Percentiles rank a stretch among this genome's conserved stretches.
phyloP scores from a whole-genome alignment of 2,888 invertebrate genomes.

The Cremastinae sp. region DNA sequence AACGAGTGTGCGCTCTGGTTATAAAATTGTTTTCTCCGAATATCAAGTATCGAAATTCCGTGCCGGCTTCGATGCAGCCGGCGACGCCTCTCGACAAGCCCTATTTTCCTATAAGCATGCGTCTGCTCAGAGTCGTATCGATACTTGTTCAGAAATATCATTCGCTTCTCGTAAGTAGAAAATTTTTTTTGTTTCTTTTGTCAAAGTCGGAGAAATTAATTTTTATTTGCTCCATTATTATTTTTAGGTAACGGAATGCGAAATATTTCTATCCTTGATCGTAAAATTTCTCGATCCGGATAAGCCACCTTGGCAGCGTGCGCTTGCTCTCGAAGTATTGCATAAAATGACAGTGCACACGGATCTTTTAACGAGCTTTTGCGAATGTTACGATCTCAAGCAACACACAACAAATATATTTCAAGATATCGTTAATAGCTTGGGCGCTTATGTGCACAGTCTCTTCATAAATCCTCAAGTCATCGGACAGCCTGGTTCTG shows the following conservation, averaged over 20 bases:
- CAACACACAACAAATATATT: constrained; percentile 96
- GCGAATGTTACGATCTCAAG: constrained; percentile 97
- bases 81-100: constrained; percentile 91
- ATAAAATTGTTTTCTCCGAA: constrained; percentile 99
- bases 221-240: constrained; percentile 57
- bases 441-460: constrained; percentile 96
- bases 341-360: constrained; percentile 96
- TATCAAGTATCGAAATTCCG: constrained; percentile 91
- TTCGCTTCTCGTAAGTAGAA: constrained; percentile 87
- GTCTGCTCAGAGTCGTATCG: constrained; percentile 94
- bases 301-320: constrained; percentile 97
- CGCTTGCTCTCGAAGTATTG: constrained; percentile 96
- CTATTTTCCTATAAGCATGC: constrained; percentile 98
- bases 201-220: neutral
- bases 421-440: constrained; percentile 95
- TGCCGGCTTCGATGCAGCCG: constrained; percentile 84
- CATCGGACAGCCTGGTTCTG: constrained; percentile 81
- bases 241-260: constrained; percentile 95
- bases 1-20: constrained; percentile 98
- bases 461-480: constrained; percentile 89
- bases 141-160: constrained; percentile 97
- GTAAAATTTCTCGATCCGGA: constrained; percentile 98
- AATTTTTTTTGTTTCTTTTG: no score
- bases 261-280: constrained; percentile 97
- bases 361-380: constrained; percentile 93